Evolutionary conservation across 2,888 invertebrate species (phyloP).

Genomic region (Phalangium opilio): DNA sequence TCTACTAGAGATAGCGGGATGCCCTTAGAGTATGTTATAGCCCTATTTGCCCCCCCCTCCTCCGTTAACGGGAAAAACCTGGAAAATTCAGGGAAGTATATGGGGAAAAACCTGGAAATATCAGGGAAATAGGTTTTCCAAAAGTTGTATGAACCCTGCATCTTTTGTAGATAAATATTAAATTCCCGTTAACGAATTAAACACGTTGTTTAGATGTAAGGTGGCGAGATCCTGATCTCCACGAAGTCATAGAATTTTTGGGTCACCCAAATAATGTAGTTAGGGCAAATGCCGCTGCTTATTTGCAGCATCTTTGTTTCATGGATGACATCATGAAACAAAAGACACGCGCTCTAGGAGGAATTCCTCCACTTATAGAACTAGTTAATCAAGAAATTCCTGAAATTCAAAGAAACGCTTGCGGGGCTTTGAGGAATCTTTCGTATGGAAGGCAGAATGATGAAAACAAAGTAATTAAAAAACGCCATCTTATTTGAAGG

Average conservation of each 20-base stretch:
- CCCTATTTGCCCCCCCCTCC: too few relatives aligned
- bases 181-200: too few relatives aligned
- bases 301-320: constrained; percentile 93
- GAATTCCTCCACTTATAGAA: constrained; percentile 84
- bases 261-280: constrained; percentile 87
- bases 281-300: constrained; percentile 96
- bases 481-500: too few relatives aligned
- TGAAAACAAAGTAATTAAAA: constrained; percentile 83
- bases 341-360: constrained; percentile 84
- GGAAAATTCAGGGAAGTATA: too few relatives aligned
- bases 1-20: too few relatives aligned
- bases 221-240: constrained; percentile 94
- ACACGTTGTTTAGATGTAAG: constrained; percentile 42
- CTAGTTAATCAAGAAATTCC: constrained; percentile 80
- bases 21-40: too few relatives aligned
- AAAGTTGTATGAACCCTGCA: too few relatives aligned
- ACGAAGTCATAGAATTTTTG: constrained; percentile 96
- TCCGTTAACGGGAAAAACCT: too few relatives aligned
- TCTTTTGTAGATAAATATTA: too few relatives aligned
- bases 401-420: constrained; percentile 91
- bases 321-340: constrained; percentile 98
- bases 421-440: constrained; percentile 89
- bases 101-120: too few relatives aligned
- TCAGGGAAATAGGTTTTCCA: too few relatives aligned
- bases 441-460: constrained; percentile 95